phyloP scores from a whole-genome alignment of 2,888 invertebrate genomes.

The Volucella inanis region DNA sequence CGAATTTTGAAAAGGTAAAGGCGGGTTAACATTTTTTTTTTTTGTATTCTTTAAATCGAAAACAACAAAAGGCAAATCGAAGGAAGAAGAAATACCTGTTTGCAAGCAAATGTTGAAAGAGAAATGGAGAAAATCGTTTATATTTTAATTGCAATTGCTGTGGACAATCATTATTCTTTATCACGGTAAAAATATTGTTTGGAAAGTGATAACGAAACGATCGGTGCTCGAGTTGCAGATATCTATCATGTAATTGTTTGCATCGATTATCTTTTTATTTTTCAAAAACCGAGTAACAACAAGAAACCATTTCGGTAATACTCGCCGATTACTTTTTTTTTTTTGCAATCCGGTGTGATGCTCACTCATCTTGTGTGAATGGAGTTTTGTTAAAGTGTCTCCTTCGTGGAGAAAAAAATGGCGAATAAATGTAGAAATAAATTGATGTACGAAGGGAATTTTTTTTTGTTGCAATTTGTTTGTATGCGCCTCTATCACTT shows the following conservation, averaged over 20 bases:
- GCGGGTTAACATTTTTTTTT: constrained; percentile 34
- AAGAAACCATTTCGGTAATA: constrained; percentile 44
- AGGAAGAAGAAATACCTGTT: constrained; percentile 58
- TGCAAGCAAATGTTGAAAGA: neutral
- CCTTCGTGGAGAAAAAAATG: constrained; percentile 21
- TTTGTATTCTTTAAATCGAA: constrained; percentile 14
- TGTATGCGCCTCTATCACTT: neutral
- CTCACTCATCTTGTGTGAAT: too few species aligned
- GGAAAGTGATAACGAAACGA: neutral
- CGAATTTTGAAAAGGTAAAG: constrained; percentile 54
- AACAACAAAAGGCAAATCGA: constrained; percentile 23
- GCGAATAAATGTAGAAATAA: constrained; percentile 19
- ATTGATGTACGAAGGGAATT: neutral
- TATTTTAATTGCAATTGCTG: neutral
- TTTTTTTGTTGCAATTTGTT: neutral
- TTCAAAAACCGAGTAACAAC: constrained; percentile 23
- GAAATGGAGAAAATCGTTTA: constrained; percentile 5
- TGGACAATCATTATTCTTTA: constrained; percentile 8
- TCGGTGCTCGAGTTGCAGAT: neutral
- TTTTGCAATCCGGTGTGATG: too few species aligned
- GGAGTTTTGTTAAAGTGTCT: constrained; percentile 1
- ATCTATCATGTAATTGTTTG: constrained; percentile 48
- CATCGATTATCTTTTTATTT: constrained; percentile 15
- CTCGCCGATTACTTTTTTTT: constrained; percentile 29
- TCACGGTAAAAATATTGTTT: neutral